A percentile compares a stretch with the other conserved stretches of the same genome.
These are phyloP conservation scores for Hypselothyrea guttata DNA, from an alignment of 2,888 invertebrate genomes.

Conservation along the genomic window DNA sequence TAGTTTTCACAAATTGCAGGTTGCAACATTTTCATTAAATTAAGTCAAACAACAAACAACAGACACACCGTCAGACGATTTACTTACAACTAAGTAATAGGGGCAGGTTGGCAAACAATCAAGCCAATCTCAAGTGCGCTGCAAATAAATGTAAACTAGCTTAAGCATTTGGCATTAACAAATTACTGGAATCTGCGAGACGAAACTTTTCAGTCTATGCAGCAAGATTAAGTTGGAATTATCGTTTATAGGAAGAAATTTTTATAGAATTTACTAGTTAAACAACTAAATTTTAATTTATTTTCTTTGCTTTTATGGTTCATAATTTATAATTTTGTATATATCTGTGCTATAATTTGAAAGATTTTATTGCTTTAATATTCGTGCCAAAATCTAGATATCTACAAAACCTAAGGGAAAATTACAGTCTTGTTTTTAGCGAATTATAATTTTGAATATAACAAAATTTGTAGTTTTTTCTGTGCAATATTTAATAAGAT, in stretches of 20 bases:
- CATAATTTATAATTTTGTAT: too few species aligned
- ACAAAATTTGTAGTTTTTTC: too few species aligned
- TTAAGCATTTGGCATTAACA: slow-evolving; percentile 39
- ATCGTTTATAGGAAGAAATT: background rate
- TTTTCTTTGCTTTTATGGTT: too few species aligned
- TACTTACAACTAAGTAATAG: background rate
- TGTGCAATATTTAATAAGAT: too few species aligned
- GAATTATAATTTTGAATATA: too few species aligned
- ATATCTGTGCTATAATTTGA: too few species aligned
- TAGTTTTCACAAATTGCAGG: slow-evolving; percentile 72
- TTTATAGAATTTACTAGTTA: too few species aligned
- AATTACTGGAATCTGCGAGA: slow-evolving; percentile 39
- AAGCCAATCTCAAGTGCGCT: slow-evolving; percentile 34
- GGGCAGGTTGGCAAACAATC: slow-evolving; percentile 45
- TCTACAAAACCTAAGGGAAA: too few species aligned
- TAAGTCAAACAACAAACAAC: slow-evolving; percentile 68
- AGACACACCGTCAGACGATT: slow-evolving; percentile 12
- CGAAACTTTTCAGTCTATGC: slow-evolving; percentile 1
- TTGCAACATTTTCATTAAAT: slow-evolving; percentile 79
- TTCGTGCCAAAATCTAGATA: too few species aligned
- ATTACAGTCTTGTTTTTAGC: too few species aligned
- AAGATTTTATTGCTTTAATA: too few species aligned
- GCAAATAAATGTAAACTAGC: slow-evolving; percentile 44
- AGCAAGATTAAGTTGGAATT: slow-evolving; percentile 18
- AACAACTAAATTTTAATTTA: too few species aligned